These are phyloP conservation scores for Kradibia gibbosae DNA, from an alignment of 1,140 invertebrate genomes.

Conservation along the genomic window DNA sequence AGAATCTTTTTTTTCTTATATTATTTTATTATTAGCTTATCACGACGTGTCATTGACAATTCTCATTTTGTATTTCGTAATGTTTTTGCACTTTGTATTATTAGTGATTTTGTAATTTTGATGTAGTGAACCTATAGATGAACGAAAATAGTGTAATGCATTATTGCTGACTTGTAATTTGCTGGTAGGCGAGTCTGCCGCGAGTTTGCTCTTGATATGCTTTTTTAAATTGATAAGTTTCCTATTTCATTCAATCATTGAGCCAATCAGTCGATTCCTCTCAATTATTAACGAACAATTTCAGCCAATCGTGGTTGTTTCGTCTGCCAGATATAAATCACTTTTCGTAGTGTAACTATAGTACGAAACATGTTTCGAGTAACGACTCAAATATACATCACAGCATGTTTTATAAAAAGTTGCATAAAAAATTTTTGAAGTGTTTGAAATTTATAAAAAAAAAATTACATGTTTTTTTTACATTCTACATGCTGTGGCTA, in stretches of 20 bases:
- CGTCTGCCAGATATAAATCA: constrained; percentile 41
- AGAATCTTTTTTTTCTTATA: constrained; percentile 11
- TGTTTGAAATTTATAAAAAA: not conserved
- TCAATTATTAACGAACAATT: not conserved
- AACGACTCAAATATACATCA: constrained; percentile 6
- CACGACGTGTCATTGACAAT: constrained; percentile 53
- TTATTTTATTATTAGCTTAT: constrained; percentile 39
- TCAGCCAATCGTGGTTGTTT: constrained; percentile 39
- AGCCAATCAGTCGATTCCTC: not conserved
- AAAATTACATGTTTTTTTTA: constrained; percentile 4
- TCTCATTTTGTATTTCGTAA: constrained; percentile 59
- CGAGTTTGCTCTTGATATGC: constrained; percentile 1
- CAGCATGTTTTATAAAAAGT: constrained; percentile 16
- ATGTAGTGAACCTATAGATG: constrained; percentile 39
- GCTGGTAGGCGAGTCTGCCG: constrained; percentile 47
- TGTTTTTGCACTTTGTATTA: constrained; percentile 56
- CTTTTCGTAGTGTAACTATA: constrained; percentile 32
- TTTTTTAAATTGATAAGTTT: constrained; percentile 1
- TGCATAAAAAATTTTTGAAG: not conserved
- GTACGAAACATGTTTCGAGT: constrained; percentile 28
- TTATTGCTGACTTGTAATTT: constrained; percentile 24
- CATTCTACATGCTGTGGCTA: constrained; percentile 24
- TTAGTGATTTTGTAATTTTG: constrained; percentile 46
- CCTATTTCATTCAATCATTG: not conserved
- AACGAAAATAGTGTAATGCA: constrained; percentile 9